Evolutionary conservation across 2,113 vertebrate genomes (phyloP).

Genomic region (Anhinga rufa): DNA sequence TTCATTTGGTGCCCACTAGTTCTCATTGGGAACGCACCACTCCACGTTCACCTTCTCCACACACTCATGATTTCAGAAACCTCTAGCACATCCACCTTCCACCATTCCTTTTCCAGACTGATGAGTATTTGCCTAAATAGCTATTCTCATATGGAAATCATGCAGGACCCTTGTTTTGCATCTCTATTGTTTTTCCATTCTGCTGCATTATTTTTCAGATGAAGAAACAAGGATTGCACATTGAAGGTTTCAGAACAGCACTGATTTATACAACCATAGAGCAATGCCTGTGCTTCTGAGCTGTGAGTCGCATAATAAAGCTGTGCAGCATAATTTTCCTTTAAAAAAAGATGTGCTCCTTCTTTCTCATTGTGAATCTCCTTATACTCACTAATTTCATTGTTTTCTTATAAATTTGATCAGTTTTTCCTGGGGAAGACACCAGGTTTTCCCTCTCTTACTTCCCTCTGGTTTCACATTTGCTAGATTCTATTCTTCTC

Average conservation of each 20-base stretch:
- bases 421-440: not conserved
- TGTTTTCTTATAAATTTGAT: not conserved
- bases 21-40: accelerated
- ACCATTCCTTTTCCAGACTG: not conserved
- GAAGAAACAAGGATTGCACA: not conserved
- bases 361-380: not conserved
- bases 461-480: not conserved
- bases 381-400: not conserved
- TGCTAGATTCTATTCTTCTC: not conserved
- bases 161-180: not conserved
- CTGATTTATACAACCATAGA: not conserved
- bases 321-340: not conserved
- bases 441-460: not conserved
- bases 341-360: not conserved
- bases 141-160: not conserved
- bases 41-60: not conserved
- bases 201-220: not conserved
- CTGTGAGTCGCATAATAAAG: not conserved
- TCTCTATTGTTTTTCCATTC: not conserved
- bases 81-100: not conserved
- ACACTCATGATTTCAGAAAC: not conserved
- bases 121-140: not conserved
- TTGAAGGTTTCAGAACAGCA: not conserved
- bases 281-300: not conserved
- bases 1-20: not conserved